These are phyloP conservation scores for Mastomys coucha DNA, from an alignment of 2,113 vertebrate species.

Conservation along the genomic window DNA sequence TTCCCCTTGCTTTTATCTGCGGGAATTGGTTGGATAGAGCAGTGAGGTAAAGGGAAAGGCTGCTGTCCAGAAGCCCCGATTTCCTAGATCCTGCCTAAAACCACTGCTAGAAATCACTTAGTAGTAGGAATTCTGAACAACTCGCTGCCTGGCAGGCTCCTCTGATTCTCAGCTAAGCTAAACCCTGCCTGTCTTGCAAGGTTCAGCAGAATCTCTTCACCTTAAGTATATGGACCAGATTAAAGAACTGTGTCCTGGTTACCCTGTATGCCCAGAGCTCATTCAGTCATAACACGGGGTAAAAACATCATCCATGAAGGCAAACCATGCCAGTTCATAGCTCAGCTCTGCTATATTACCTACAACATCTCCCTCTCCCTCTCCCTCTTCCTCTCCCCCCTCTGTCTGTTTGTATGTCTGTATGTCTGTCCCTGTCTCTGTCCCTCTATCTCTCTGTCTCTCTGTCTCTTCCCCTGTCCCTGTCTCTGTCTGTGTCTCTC, in stretches of 20 bases:
- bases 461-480: no score
- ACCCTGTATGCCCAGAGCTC: neutral
- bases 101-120: neutral
- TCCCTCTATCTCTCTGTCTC: neutral
- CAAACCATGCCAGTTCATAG: neutral
- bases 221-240: neutral
- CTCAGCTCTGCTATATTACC: neutral
- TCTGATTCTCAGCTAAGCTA: neutral
- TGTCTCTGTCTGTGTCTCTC: no score
- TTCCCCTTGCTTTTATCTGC: neutral
- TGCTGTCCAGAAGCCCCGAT: neutral
- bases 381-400: no score
- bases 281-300: neutral
- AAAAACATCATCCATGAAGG: neutral
- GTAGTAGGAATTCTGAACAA: neutral
- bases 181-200: neutral
- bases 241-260: neutral
- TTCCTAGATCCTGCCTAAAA: neutral
- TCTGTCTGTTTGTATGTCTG: neutral
- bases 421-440: neutral
- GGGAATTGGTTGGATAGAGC: neutral
- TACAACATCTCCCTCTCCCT: neutral
- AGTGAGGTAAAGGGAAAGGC: neutral
- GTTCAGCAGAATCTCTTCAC: neutral
- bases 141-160: neutral